Evolutionary conservation across 1,140 invertebrate species (phyloP), one percentile per base, ranked within the genome.

Genomic region (Brachionus angularis): DNA sequence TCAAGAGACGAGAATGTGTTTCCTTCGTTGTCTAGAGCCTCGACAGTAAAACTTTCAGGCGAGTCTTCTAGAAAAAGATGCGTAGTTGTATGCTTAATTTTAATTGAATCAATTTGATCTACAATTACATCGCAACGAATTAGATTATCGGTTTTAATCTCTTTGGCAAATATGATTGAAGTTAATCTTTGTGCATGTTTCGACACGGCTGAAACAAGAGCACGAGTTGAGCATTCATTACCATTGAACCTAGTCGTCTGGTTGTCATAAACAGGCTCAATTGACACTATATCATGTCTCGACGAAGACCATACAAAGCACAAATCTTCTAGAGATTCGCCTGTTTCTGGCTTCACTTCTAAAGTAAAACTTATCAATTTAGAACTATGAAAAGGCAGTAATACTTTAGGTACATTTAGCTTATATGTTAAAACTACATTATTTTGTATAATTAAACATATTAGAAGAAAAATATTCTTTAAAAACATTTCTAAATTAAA

Each of bases 81-180:
- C 7, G 31, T 52, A 10, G 67, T 70, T 29, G 67, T 70, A 21
- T 70, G 46, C 21, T 29, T 36, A 36, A 70, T 70, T 34, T 33
- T 23, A 21, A 70, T 70, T 10, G 47, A 44, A 3, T 70, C 14
- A 29, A 70, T 70, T 52, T 52, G 4, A 31, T 70, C 67, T n/a
- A 70, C 46, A 49, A 70, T 70, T 4, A 70, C 67, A 18, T 70
- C 67, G 52, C 67, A 70, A 7, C 67, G 67, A 25, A 70, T 36
- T 31, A 50, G n/a, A 42, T 70, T 50, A 10, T 50, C 27, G 12
- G 67, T 52, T 50, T 42, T 31, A 16, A 70, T 39, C 5, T 70
- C 67, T n/a, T 50, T 42, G 23, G 67, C 67, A 53, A 50, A 53
- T 36, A 70, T 50, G 5, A 46, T 70, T 7, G 67, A 50, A n/a